These are phyloP conservation scores for Sparidentex hasta DNA, from an alignment of 2,797 vertebrate species.

Conservation along the genomic window DNA sequence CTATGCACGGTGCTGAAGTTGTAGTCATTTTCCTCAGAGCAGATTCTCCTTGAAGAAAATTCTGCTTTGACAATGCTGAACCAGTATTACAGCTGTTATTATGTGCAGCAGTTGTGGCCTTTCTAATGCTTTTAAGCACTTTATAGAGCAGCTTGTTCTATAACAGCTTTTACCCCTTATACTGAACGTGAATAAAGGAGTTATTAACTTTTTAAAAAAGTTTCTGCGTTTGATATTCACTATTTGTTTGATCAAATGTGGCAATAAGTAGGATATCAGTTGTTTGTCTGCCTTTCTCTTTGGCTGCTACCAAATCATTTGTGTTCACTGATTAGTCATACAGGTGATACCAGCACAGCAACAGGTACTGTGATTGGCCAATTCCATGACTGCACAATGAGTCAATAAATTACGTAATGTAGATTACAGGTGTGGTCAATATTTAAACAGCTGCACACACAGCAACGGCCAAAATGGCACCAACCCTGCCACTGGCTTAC, in stretches of 20 bases:
- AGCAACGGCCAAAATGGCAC: neutral
- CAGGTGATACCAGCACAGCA: neutral
- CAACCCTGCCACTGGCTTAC: neutral
- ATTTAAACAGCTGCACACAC: neutral
- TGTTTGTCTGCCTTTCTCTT: neutral
- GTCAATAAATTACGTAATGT: neutral
- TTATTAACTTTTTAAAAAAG: constrained; percentile 7
- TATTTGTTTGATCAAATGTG: neutral
- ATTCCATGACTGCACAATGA: neutral
- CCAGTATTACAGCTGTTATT: constrained; percentile 62
- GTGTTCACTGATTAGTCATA: constrained; percentile 27
- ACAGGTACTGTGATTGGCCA: neutral
- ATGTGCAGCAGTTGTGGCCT: constrained; percentile 27
- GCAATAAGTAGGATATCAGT: neutral
- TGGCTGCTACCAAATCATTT: neutral
- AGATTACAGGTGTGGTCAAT: constrained; percentile 35
- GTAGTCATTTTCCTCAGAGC: neutral
- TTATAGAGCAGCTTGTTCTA: constrained; percentile 36
- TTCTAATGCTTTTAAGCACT: constrained; percentile 30
- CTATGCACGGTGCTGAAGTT: constrained; percentile 4
- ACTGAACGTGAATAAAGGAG: constrained; percentile 52
- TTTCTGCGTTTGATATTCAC: constrained; percentile 6
- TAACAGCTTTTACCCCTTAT: neutral
- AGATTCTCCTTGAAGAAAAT: neutral
- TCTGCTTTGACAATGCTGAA: constrained; percentile 31